These are phyloP conservation scores for Pantala flavescens DNA, from an alignment of 1,140 invertebrate genomes.

Conservation along the genomic window DNA sequence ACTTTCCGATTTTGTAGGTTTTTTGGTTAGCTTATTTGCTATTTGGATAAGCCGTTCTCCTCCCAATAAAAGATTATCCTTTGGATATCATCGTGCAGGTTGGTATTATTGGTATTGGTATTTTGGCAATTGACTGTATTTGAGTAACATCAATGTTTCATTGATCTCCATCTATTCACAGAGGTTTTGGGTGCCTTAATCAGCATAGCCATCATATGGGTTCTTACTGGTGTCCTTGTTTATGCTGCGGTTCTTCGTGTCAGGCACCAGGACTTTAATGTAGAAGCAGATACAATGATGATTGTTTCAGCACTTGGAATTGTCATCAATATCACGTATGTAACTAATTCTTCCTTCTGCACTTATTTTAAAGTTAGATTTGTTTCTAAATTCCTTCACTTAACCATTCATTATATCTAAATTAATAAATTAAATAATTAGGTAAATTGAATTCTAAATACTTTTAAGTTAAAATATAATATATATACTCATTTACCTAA, in stretches of 20 bases:
- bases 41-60: constrained; percentile 54
- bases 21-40: constrained; percentile 65
- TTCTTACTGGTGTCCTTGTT: constrained; percentile 74
- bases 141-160: neutral
- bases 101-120: constrained; percentile 22
- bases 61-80: constrained; percentile 59
- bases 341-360: constrained; percentile 24
- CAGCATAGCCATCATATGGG: constrained; percentile 63
- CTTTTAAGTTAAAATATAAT: too few relatives aligned
- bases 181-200: constrained; percentile 53
- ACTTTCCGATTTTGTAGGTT: constrained; percentile 70
- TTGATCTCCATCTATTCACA: constrained; percentile 26
- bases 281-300: constrained; percentile 77
- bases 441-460: too few relatives aligned
- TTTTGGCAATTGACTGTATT: neutral
- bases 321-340: constrained; percentile 72
- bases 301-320: constrained; percentile 74
- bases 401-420: too few relatives aligned
- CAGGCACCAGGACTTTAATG: constrained; percentile 59
- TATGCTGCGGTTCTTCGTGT: constrained; percentile 67
- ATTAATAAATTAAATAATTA: too few relatives aligned
- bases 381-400: too few relatives aligned
- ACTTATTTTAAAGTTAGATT: too few relatives aligned
- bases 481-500: too few relatives aligned
- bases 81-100: constrained; percentile 70